A percentile compares a stretch with the other conserved stretches of the same genome.
Evolutionary conservation across 1,140 invertebrate species (phyloP).

Genomic region (Mizuhopecten yessoensis): DNA sequence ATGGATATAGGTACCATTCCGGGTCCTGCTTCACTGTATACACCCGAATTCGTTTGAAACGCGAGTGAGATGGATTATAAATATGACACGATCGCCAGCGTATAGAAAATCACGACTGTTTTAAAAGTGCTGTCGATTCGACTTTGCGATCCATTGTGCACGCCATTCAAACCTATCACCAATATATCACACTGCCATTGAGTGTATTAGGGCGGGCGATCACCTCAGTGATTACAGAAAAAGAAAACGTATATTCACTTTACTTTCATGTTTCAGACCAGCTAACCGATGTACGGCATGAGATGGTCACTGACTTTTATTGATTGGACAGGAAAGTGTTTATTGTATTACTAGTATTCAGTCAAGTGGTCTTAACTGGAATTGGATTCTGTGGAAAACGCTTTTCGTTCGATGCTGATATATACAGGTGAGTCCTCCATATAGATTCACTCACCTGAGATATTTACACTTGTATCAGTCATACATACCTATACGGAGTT

Average conservation of each 20-base stretch:
- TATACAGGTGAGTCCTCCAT: constrained; percentile 23
- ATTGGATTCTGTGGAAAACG: constrained; percentile 1
- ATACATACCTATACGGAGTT: too few relatives aligned
- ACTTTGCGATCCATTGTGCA: constrained; percentile 8
- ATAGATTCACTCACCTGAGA: background rate
- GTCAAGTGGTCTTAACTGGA: background rate
- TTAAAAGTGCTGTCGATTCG: background rate
- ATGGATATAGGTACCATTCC: background rate
- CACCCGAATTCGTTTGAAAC: background rate
- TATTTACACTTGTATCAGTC: background rate
- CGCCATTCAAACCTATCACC: constrained; percentile 22
- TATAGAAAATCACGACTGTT: constrained; percentile 28
- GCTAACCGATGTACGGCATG: background rate
- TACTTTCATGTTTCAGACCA: background rate
- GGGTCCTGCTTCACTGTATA: background rate
- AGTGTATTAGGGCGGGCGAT: background rate
- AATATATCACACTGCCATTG: background rate
- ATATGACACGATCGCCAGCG: background rate
- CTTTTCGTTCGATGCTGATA: background rate
- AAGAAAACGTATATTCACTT: background rate
- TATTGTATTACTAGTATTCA: background rate
- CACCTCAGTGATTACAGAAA: constrained; percentile 6
- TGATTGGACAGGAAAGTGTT: background rate
- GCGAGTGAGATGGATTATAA: constrained; percentile 23
- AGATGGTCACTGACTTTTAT: background rate